Percentiles rank a stretch among this genome's conserved stretches.
Conservation (phyloP, 2,888 invertebrate genomes). For the Choreutis nemorana region DNA sequence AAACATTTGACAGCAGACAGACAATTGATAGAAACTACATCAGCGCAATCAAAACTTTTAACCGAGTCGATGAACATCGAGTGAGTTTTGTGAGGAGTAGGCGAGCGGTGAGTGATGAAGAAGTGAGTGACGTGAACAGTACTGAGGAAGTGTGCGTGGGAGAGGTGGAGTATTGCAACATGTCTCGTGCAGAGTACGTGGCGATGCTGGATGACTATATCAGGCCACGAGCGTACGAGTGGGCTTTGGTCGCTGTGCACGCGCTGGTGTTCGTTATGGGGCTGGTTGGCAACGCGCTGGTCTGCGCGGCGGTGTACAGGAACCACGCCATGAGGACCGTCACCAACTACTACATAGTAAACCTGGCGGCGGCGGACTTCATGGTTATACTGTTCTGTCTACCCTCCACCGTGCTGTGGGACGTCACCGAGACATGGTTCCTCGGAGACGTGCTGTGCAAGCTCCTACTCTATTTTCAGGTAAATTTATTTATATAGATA, state of each 20-base stretch:
- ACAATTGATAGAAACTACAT: too few species aligned
- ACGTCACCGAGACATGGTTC: slow-evolving; percentile 94
- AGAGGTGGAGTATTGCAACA: slow-evolving; percentile 46
- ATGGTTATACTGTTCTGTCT: slow-evolving; percentile 89
- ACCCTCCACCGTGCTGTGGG: slow-evolving; percentile 88
- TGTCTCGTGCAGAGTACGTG: slow-evolving; percentile 66
- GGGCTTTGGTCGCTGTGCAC: slow-evolving; percentile 80
- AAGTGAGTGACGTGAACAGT: not conserved
- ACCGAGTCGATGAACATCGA: too few species aligned
- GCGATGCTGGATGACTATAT: slow-evolving; percentile 70
- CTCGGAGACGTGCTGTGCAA: slow-evolving; percentile 86
- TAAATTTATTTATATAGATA: too few species aligned
- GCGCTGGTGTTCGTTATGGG: slow-evolving; percentile 80
- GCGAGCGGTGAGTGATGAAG: too few species aligned
- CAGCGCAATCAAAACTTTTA: too few species aligned
- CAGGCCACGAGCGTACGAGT: slow-evolving; percentile 76
- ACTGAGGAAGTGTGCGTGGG: slow-evolving; percentile 34
- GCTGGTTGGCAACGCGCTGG: slow-evolving; percentile 84
- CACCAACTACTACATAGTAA: slow-evolving; percentile 92
- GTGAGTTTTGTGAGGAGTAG: too few species aligned
- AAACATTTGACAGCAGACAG: too few species aligned
- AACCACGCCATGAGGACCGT: slow-evolving; percentile 90
- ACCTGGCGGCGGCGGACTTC: slow-evolving; percentile 87
- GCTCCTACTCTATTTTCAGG: slow-evolving; percentile 88
- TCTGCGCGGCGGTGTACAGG: slow-evolving; percentile 87